Base-by-base conservation (phyloP, 53 echinoderm and acorn worm genomes). In the Holothuria leucospilota region DNA sequence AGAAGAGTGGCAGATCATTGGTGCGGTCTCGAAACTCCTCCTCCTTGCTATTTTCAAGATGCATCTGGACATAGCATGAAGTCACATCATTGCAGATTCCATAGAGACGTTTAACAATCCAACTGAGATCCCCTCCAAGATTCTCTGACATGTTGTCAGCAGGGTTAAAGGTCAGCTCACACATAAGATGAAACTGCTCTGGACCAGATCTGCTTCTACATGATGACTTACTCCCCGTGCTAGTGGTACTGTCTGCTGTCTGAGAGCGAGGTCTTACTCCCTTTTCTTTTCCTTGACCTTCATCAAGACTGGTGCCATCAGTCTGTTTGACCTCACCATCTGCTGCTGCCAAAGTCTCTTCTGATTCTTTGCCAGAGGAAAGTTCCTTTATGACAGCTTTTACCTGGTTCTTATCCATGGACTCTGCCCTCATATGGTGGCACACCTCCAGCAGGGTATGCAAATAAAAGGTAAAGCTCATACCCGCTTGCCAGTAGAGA, bases 381-480 rank as follows among this genome's bases (percentile, higher is more conserved):
- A 92, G 61, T 14, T 80, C 80, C 61, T 68, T 89, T 8, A 99
- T 73, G 30, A 95, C 88, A 12, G 49, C 85, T 85, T 95, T 95
- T 81, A 99, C 89, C 20, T 86, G 91, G 23, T 89, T 82, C 10
- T 73, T 84, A 24, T 93, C 91, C 84, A 95, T 91, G 52, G 83
- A 90, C 38, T 94, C 91, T 41, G 88, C 86, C 38, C 81, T 90
- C 51, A 93, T 92, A 62, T 99, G 99, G 56, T 99, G 93, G 85
- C 95, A 95, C 56, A 99, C 90, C 68, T 99, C 99, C 59, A 99
- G 84, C 72, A 99, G 90, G 28, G 99, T 99, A 84, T 99, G 99
- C 26, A 95, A 86, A 82, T 99, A 99, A 90, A 99, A 99, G 20
- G 99, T 99, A 62, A 99, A 99, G 85, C 99, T 99, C 92, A 99